Evolutionary conservation across 2,113 vertebrate genomes (phyloP).

Genomic region (Herpetotheres cachinnans): DNA sequence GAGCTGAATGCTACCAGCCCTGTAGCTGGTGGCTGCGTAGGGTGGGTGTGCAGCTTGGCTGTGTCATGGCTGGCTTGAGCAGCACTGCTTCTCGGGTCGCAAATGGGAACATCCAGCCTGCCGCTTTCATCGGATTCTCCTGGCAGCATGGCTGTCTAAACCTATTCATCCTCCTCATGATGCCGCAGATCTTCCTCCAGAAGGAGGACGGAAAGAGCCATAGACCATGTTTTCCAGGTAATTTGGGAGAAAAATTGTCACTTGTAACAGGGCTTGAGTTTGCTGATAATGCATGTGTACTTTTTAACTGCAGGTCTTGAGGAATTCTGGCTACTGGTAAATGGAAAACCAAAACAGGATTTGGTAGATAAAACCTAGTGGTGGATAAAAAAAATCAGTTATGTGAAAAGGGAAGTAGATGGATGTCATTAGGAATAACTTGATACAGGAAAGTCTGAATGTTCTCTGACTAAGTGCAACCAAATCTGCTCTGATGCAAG

Average conservation of each 20-base stretch:
- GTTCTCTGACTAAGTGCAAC: not conserved
- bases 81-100: not conserved
- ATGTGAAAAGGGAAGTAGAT: not conserved
- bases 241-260: not conserved
- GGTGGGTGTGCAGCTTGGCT: fast-evolving
- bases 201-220: not conserved
- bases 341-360: not conserved
- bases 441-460: not conserved
- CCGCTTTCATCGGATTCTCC: fast-evolving
- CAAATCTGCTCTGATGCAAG: not conserved
- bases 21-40: not conserved
- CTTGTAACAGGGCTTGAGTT: not conserved
- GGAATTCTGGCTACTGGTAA: not conserved
- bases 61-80: not conserved
- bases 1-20: not conserved
- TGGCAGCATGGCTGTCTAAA: not conserved
- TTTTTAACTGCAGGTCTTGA: not conserved
- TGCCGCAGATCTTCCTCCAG: not conserved
- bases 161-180: not conserved
- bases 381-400: not conserved
- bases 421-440: not conserved
- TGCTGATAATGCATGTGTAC: not conserved
- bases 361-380: not conserved
- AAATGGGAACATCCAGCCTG: not conserved
- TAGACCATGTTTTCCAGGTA: not conserved